phyloP scores from a whole-genome alignment of 1,140 invertebrate genomes.

The Triops cancriformis region DNA sequence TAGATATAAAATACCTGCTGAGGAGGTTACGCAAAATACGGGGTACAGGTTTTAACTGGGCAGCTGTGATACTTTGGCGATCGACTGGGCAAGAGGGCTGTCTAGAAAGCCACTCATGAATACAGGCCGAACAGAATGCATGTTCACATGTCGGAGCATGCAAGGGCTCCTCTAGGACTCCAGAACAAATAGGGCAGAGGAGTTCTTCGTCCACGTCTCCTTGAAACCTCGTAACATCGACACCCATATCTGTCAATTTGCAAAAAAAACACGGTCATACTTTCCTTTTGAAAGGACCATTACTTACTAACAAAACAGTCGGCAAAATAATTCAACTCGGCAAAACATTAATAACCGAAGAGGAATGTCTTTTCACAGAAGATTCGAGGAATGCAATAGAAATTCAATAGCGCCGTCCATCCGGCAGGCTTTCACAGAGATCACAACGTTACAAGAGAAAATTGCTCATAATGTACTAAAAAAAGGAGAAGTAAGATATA shows the following conservation, averaged over 20 bases:
- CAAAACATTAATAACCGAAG: too few relatives aligned
- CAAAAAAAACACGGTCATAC: not conserved
- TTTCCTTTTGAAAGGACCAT: too few relatives aligned
- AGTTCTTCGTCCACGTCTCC: conserved; percentile 87
- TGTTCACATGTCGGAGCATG: conserved; percentile 92
- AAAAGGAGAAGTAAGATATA: too few relatives aligned
- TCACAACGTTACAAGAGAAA: too few relatives aligned
- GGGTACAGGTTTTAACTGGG: conserved; percentile 79
- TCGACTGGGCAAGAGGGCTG: conserved; percentile 91
- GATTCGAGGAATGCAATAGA: too few relatives aligned
- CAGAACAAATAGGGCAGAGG: conserved; percentile 83
- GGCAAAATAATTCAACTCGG: too few relatives aligned
- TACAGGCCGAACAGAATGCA: conserved; percentile 87
- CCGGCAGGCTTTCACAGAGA: too few relatives aligned
- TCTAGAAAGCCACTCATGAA: conserved; percentile 85
- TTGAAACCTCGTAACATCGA: conserved; percentile 77
- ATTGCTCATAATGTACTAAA: too few relatives aligned
- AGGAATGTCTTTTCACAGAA: too few relatives aligned
- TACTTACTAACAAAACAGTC: too few relatives aligned
- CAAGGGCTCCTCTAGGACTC: conserved; percentile 75
- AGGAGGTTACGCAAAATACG: conserved; percentile 84
- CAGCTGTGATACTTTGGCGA: conserved; percentile 72
- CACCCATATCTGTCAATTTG: conserved; percentile 59
- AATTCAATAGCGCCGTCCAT: too few relatives aligned
- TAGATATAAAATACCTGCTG: conserved; percentile 49